Evolutionary conservation across 2,888 invertebrate genomes (phyloP), one percentile per base, ranked within the genome.

Genomic region (Nebria brevicollis): DNA sequence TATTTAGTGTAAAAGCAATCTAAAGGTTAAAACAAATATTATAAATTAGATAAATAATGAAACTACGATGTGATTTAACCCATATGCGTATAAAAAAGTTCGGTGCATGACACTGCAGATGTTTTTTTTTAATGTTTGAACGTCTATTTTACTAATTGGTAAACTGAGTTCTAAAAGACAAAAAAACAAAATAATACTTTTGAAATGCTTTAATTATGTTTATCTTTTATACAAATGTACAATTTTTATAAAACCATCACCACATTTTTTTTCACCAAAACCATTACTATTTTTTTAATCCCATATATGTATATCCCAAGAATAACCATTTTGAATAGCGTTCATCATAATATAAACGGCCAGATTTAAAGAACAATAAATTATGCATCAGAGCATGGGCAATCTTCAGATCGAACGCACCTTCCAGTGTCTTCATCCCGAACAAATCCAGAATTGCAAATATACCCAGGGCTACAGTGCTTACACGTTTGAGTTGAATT

Each of bases 371-470:
- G 2, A 34, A 34, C 2, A 2, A 34, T 34, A 34, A 20, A 34
- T 34, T 34, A 34, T 34, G 34, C 34, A 34, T 6, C 54, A n/a
- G 70, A 7, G 25, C 70, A 70, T 26, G 70, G 70, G 25, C 70
- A 70, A 34, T 70, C 70, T 70, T 70, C 70, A 66, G 76, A 41
- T 41, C 42, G 65, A 11, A 68, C 20, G 66, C 76, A 76, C 25
- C 25, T 64, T 66, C 65, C 65, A 65, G 75, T 75, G n/a, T 15
- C 65, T 13, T 25, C 13, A 34, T 76, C 34, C 15, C 76, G 26
- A 6, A 76, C 11, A 66, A 66, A 76, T 15, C 66, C 66, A 6
- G 34, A 26, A 41, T 66, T 42, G 41, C 76, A 76, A 7, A 76
- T 66, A 41, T 76, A 76, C 34, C 76, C 76, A 26, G 34, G 34